Evolutionary conservation across 2,113 vertebrate genomes (phyloP), one percentile per base, ranked within the genome.

Genomic region (Lutjanus erythropterus): DNA sequence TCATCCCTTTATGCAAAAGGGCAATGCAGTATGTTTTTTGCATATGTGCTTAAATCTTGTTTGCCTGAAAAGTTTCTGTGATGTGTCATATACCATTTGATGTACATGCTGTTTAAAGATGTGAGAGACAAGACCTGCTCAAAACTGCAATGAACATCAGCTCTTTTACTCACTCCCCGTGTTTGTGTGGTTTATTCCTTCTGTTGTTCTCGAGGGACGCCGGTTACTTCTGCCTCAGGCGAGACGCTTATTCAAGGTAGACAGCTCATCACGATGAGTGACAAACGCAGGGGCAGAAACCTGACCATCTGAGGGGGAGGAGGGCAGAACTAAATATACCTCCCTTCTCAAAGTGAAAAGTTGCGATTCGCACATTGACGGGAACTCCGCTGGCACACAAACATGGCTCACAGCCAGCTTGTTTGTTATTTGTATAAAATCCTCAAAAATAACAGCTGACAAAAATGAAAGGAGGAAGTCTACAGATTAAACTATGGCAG

Each of bases 191-290:
- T 73, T 35, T 33, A 25, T 3, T 44, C 44, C 21, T 56, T 37
- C 11, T 25, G 55, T 29, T 66, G 27, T 67, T 76, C 31, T 23
- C 3, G 0, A 12, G 0, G 9, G 55, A 75, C 12, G 1, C 25
- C 5, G 6, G 37, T 39, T 80, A 39, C 61, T 31, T 52, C 52
- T 55, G 79, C 88, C 71, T 70, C 58, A 27, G 80, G 83, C 65
- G 21, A 53, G 19, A 77, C 1, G 6, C 50, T 84, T 74, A 23
- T 81, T 75, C 19, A 58, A 75, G 53, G 71, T 52, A 74, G 78
- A 90, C 83, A 80, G 85, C 78, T 90, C 83, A 81, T 90, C 83
- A 58, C 31, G 77, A 71, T 92, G 90, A 90, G 71, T 88, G 91
- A 90, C 91, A 86, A 73, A 82, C 6, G 14, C 60, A 35, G 59